phyloP scores from a whole-genome alignment of 2,888 invertebrate genomes.

The Erannis defoliaria region DNA sequence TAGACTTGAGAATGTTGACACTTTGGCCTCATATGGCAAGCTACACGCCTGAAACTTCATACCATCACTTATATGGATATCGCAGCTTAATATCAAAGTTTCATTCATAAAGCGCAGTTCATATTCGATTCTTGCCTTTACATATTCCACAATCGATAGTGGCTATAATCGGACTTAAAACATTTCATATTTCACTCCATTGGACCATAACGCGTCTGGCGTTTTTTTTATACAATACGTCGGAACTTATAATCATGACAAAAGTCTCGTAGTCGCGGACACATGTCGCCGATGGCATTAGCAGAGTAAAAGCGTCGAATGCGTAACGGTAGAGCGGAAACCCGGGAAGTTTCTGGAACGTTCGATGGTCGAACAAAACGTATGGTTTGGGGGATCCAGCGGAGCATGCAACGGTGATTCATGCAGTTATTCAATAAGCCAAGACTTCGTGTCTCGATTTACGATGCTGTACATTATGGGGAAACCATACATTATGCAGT shows the following conservation, averaged over 20 bases:
- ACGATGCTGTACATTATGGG: constrained; percentile 65
- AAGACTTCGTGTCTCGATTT: constrained; percentile 62
- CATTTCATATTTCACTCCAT: constrained; percentile 41
- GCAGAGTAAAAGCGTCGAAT: constrained; percentile 63
- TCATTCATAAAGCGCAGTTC: constrained; percentile 1
- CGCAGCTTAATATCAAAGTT: too few relatives aligned
- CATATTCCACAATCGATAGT: constrained; percentile 12
- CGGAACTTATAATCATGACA: constrained; percentile 67
- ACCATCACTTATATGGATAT: too few relatives aligned
- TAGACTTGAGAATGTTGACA: too few relatives aligned
- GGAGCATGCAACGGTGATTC: constrained; percentile 77
- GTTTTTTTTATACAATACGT: constrained; percentile 50
- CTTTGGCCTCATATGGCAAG: too few relatives aligned
- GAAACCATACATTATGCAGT: constrained; percentile 53
- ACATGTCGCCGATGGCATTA: constrained; percentile 73
- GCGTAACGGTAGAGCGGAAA: constrained; percentile 63
- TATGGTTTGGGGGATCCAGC: constrained; percentile 68
- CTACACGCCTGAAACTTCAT: too few relatives aligned
- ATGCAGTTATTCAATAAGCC: constrained; percentile 83
- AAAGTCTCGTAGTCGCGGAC: constrained; percentile 57
- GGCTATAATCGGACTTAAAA: constrained; percentile 36
- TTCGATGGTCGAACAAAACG: constrained; percentile 63
- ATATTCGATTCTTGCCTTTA: background rate
- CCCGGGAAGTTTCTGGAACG: constrained; percentile 45
- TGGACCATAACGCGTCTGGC: constrained; percentile 49